These are phyloP conservation scores for Anguilla marmorata DNA, from an alignment of 2,797 vertebrate species.

Conservation along the genomic window DNA sequence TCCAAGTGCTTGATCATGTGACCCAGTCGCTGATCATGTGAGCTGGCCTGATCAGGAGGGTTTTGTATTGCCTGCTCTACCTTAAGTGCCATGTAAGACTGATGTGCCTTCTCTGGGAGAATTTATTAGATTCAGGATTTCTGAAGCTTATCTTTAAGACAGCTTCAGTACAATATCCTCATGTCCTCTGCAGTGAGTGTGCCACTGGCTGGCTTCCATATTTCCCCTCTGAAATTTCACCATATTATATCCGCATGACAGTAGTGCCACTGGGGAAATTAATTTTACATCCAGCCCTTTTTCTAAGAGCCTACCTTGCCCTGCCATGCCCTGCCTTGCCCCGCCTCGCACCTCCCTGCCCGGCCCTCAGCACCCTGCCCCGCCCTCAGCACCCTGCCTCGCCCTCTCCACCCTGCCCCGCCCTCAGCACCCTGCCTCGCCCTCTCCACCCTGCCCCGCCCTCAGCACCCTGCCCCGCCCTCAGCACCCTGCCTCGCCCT, in stretches of 20 bases:
- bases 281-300: conserved; percentile 62
- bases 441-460: too few relatives aligned
- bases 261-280: conserved; percentile 60
- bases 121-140: conserved; percentile 56
- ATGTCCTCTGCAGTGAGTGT: conserved; percentile 54
- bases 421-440: too few relatives aligned
- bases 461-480: too few relatives aligned
- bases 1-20: neutral
- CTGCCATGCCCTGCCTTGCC: neutral
- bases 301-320: conserved; percentile 20
- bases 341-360: too few relatives aligned
- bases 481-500: too few relatives aligned
- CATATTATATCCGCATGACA: conserved; percentile 62
- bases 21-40: too few relatives aligned
- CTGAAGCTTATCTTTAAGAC: conserved; percentile 60
- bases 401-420: too few relatives aligned
- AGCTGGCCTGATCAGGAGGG: too few relatives aligned
- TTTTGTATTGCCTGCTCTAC: too few relatives aligned
- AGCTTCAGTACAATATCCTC: conserved; percentile 57
- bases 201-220: conserved; percentile 47
- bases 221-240: conserved; percentile 55
- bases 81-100: neutral
- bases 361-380: too few relatives aligned
- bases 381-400: too few relatives aligned
- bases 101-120: neutral